phyloP scores from a whole-genome alignment of 2,888 invertebrate genomes.

The Seira musarum region DNA sequence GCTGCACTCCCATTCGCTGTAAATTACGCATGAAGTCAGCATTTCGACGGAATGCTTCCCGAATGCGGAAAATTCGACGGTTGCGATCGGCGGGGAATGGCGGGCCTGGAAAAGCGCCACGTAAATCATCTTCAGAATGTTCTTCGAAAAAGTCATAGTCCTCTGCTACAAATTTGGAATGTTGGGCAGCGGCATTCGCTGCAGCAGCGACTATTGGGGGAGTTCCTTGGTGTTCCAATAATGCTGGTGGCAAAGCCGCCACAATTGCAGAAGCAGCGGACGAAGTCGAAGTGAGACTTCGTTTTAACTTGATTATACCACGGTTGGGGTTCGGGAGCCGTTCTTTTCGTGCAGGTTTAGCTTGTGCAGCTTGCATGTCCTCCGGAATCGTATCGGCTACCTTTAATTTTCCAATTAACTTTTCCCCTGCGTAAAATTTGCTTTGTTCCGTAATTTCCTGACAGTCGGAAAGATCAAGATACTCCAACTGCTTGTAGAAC shows the following conservation, averaged over 20 bases:
- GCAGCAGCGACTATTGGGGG: background rate
- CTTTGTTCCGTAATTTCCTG: constrained; percentile 62
- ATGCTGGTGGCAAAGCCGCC: no score
- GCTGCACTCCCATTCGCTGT: constrained; percentile 31
- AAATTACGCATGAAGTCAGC: constrained; percentile 41
- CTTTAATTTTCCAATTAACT: constrained; percentile 39
- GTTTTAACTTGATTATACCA: constrained; percentile 25
- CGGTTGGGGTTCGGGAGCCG: background rate
- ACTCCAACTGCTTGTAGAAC: constrained; percentile 45
- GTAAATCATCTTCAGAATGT: constrained; percentile 37
- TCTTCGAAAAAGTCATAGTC: constrained; percentile 53
- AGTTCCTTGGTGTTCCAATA: background rate
- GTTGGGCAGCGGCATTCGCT: background rate
- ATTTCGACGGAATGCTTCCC: constrained; percentile 43
- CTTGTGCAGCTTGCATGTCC: constrained; percentile 12
- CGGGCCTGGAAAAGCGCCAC: background rate
- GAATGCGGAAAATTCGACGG: constrained; percentile 26
- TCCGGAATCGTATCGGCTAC: constrained; percentile 24
- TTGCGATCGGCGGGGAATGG: constrained; percentile 11
- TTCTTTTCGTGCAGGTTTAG: background rate
- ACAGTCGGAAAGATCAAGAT: constrained; percentile 58
- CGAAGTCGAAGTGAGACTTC: background rate
- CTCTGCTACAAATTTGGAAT: constrained; percentile 29
- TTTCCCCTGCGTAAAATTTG: constrained; percentile 63
- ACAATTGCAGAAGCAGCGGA: no score